phyloP scores from a whole-genome alignment of 1,140 invertebrate genomes.

The Drosophila carrolli region DNA sequence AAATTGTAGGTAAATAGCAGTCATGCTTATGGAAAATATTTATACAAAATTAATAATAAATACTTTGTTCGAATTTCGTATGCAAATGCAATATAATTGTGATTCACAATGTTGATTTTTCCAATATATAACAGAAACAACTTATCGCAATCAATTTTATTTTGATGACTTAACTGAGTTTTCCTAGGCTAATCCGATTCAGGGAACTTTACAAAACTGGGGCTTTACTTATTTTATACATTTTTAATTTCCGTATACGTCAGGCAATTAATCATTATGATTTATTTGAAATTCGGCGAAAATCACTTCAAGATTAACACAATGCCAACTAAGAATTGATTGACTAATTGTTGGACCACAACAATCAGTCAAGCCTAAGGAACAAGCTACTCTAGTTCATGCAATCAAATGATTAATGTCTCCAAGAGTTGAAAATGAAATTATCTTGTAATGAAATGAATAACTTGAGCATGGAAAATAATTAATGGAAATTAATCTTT shows the following conservation, averaged over 20 bases:
- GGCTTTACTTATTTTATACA: too few species aligned
- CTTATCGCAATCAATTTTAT: too few species aligned
- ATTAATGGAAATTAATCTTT: slow-evolving; percentile 72
- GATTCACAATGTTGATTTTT: too few species aligned
- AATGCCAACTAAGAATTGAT: slow-evolving; percentile 38
- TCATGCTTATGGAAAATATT: too few species aligned
- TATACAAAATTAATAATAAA: too few species aligned
- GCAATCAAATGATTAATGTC: slow-evolving; percentile 65
- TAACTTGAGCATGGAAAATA: slow-evolving; percentile 27
- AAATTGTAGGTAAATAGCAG: too few species aligned
- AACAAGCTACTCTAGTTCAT: slow-evolving; percentile 14
- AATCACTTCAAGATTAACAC: slow-evolving; percentile 7
- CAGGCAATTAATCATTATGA: background rate
- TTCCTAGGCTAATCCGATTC: too few species aligned
- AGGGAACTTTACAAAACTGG: too few species aligned
- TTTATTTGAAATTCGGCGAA: slow-evolving; percentile 2
- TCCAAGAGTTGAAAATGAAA: slow-evolving; percentile 17
- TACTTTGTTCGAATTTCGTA: too few species aligned
- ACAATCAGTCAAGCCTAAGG: slow-evolving; percentile 26
- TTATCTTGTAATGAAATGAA: slow-evolving; percentile 55
- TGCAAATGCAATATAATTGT: too few species aligned
- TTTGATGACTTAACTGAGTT: too few species aligned
- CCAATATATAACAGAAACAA: too few species aligned
- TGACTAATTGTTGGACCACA: slow-evolving; percentile 42
- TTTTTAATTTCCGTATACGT: background rate